Percentiles rank a stretch among this genome's conserved stretches.
phyloP scores from a whole-genome alignment of 2,797 vertebrate genomes.

The Amblyopsis hoosieri region DNA sequence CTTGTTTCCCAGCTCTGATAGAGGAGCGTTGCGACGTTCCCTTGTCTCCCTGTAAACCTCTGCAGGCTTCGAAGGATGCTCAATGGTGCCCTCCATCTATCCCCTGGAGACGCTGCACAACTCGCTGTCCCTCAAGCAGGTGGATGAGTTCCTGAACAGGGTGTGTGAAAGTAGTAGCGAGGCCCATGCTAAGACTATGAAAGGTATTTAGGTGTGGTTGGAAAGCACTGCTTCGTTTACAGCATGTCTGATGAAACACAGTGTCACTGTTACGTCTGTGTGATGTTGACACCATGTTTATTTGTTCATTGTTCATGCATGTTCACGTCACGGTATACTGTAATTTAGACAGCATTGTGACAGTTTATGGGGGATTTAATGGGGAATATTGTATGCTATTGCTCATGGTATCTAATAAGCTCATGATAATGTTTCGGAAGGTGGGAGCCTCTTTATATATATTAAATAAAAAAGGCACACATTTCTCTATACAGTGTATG shows the following conservation, averaged over 20 bases:
- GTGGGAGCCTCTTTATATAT: too few species aligned
- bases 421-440: too few species aligned
- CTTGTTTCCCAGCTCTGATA: conserved; percentile 25
- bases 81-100: conserved; percentile 98
- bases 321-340: too few species aligned
- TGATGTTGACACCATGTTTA: too few species aligned
- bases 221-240: not conserved
- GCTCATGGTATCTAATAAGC: too few species aligned
- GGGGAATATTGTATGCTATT: too few species aligned
- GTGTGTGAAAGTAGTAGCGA: conserved; percentile 88
- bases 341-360: too few species aligned
- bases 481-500: too few species aligned
- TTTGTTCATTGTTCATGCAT: too few species aligned
- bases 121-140: conserved; percentile 94
- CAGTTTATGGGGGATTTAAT: too few species aligned
- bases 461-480: too few species aligned
- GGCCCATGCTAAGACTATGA: conserved; percentile 79
- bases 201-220: conserved; percentile 78
- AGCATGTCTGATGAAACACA: not conserved
- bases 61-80: conserved; percentile 97
- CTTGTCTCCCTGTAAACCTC: conserved; percentile 52
- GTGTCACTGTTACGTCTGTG: not conserved
- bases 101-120: conserved; percentile 98
- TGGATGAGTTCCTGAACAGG: conserved; percentile 88
- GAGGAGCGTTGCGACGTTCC: conserved; percentile 48